Evolutionary conservation across 2,888 invertebrate species (phyloP).

Genomic region (Macrophya annulata): DNA sequence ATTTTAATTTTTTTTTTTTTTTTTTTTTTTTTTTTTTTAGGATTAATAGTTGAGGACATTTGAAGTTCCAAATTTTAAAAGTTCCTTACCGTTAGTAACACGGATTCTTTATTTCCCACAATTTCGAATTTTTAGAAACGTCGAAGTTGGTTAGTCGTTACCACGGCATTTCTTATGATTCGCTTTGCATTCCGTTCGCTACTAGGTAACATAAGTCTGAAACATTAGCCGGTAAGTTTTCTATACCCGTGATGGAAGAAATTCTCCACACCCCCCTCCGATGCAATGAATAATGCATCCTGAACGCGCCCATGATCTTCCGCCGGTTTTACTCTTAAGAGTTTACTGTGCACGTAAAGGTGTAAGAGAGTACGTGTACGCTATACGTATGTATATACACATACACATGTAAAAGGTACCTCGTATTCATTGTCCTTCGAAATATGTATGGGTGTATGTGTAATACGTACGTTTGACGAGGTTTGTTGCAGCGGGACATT

Average conservation of each 20-base stretch:
- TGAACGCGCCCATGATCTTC: constrained; percentile 50
- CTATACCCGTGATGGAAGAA: constrained; percentile 10
- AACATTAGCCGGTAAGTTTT: constrained; percentile 36
- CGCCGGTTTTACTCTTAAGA: constrained; percentile 39
- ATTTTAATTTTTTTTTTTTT: too few relatives aligned
- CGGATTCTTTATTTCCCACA: too few relatives aligned
- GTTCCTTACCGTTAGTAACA: too few relatives aligned
- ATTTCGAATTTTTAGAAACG: too few relatives aligned
- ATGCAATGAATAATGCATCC: constrained; percentile 52
- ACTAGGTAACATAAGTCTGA: background rate
- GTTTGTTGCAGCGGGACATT: background rate
- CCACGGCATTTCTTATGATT: constrained; percentile 45
- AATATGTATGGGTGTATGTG: background rate
- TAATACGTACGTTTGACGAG: background rate
- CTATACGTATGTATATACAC: background rate
- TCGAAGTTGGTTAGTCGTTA: background rate
- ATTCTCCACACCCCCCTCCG: constrained; percentile 39
- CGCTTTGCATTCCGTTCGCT: constrained; percentile 50
- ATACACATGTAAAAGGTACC: background rate
- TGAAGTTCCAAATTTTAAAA: too few relatives aligned
- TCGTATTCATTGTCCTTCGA: constrained; percentile 44
- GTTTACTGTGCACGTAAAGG: background rate
- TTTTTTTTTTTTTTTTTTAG: background rate
- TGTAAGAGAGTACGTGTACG: background rate
- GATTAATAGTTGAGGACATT: background rate